These are phyloP conservation scores for Drosophila borborema DNA, from an alignment of 2,888 invertebrate genomes.

Conservation along the genomic window DNA sequence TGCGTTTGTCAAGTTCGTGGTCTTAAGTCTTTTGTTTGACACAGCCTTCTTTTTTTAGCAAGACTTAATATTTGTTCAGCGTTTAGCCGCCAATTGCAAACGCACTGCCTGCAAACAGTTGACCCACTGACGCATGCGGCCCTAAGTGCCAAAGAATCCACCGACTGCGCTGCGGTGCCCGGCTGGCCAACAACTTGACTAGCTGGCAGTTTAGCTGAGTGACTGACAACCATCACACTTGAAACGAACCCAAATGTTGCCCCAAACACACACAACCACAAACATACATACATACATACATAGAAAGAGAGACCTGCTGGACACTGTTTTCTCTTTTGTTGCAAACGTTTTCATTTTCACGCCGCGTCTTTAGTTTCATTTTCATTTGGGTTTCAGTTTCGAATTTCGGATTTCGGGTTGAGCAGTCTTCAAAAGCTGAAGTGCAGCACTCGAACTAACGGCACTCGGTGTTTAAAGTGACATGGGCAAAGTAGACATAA, in stretches of 20 bases:
- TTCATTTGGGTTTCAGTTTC: constrained; percentile 56
- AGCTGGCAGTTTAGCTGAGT: constrained; percentile 23
- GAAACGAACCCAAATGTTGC: constrained; percentile 42
- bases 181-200: constrained; percentile 9
- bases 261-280: constrained; percentile 15
- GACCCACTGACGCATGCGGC: constrained; percentile 63
- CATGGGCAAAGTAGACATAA: constrained; percentile 25
- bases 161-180: constrained; percentile 10
- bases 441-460: constrained; percentile 46
- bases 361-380: constrained; percentile 59
- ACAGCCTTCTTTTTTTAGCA: constrained; percentile 25
- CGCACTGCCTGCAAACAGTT: constrained; percentile 41
- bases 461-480: constrained; percentile 52
- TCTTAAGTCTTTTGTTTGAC: constrained; percentile 65
- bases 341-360: constrained; percentile 70
- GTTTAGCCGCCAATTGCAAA: constrained; percentile 23
- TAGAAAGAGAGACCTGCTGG: constrained; percentile 29
- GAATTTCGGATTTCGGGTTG: constrained; percentile 38
- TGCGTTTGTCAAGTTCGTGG: constrained; percentile 69
- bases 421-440: constrained; percentile 41
- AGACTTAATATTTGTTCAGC: constrained; percentile 27
- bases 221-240: constrained; percentile 64
- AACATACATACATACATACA: not conserved
- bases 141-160: constrained; percentile 41
- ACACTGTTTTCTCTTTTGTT: constrained; percentile 64